These are phyloP conservation scores for Piprites chloris DNA, from an alignment of 2,113 vertebrate genomes.

Conservation along the genomic window DNA sequence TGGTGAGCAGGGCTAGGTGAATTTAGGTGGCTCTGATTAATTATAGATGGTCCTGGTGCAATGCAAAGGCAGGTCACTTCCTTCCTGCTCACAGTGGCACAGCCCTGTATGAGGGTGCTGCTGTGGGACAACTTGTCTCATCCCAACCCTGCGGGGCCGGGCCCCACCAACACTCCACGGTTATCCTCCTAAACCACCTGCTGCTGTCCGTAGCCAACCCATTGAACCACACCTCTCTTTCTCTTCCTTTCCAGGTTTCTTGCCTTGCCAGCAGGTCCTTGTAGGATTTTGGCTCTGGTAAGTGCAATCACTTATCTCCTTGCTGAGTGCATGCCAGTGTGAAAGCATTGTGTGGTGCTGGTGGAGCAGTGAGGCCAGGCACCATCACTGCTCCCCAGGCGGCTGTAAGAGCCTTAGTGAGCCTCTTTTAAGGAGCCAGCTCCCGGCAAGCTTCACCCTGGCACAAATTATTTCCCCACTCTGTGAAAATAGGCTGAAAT, in stretches of 20 bases:
- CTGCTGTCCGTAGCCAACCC: neutral
- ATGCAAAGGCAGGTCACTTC: neutral
- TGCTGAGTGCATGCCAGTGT: fast-evolving
- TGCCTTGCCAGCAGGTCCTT: neutral
- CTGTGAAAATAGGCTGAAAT: neutral
- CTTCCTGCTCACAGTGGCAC: neutral
- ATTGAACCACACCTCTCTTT: neutral
- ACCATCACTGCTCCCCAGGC: neutral
- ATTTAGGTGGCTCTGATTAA: neutral
- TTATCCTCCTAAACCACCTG: neutral
- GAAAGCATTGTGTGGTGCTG: fast-evolving
- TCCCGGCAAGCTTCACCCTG: neutral
- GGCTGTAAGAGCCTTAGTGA: neutral
- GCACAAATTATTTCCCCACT: neutral
- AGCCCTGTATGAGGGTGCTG: neutral
- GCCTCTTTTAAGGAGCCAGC: neutral
- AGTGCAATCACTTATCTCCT: neutral
- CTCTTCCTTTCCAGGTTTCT: constrained; percentile 24
- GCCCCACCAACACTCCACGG: neutral
- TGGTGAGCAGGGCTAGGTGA: fast-evolving
- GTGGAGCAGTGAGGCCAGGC: neutral
- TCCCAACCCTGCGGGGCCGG: neutral
- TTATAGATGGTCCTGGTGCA: neutral
- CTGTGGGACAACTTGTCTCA: fast-evolving
- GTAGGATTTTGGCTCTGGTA: constrained; percentile 42